Base-by-base conservation (phyloP, 2,888 invertebrate species). In the Odiellus spinosus region DNA sequence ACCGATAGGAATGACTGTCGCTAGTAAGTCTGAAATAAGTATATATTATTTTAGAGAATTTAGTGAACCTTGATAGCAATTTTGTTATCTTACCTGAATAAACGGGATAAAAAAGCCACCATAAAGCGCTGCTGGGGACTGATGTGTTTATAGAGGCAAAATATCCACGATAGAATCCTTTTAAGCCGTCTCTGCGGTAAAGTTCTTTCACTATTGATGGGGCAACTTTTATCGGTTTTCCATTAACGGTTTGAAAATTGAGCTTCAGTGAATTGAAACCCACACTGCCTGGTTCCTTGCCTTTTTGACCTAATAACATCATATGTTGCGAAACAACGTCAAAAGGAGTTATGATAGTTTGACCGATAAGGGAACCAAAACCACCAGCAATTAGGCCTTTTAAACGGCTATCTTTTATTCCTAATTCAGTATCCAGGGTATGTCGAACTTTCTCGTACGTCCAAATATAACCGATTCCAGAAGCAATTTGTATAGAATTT, bases 271-370 rank as follows among this genome's bases (percentile, higher is more conserved):
- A 2, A n/a, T 1, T 38, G 26, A 26, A 26, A 26, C 26, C 26
- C 32, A 50, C 51, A 39, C 53, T 54, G 18, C 40, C 19, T 4
- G 45, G 17, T n/a, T 51, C 48, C 11, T 46, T 47, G 20, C 51
- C 50, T 32, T 53, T n/a, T 40, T 59, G 59, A 1, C 90, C 90
- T 5, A 91, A 71, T 59, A 96, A 82, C 91, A 95, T 95, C 46
- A 93, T 75, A 63, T 96, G 95, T 61, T 96, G 96, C 55, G 91
- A 90, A 46, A 96, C 75, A 40, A 96, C 84, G 67, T 96, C 96
- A 62, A 95, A 86, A 3, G 96, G 96, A 45, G 95, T 93, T 52
- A 93, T 82, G 47, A 93, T 82, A 0, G 90, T 90, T 69, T 96
- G 95, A 0, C 90, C 85, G 15, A 91, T 86, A 42, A 88, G 67